A percentile compares a stretch with the other conserved stretches of the same genome.
Conservation (phyloP, 2,888 invertebrate genomes). For the Ptychoptera contaminata region DNA sequence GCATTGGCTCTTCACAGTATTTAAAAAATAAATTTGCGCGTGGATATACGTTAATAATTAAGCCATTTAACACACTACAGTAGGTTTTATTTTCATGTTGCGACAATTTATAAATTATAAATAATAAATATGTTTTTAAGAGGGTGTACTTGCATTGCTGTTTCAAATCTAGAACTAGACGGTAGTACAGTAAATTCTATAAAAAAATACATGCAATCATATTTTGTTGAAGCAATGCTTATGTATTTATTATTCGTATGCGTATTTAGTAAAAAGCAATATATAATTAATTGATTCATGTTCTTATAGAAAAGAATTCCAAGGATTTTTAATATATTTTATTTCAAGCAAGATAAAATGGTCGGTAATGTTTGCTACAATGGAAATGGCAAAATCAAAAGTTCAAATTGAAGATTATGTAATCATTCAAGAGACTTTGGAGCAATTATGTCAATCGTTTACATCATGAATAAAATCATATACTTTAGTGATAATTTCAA, state of each 20-base stretch:
- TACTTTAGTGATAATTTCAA: no score
- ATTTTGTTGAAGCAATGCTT: no score
- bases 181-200: no score
- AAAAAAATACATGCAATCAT: no score
- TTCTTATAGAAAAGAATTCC: slow-evolving; percentile 42
- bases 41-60: slow-evolving; percentile 27
- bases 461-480: no score
- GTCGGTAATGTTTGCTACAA: slow-evolving; percentile 46
- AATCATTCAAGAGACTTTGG: no score
- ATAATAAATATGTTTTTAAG: no score
- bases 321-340: slow-evolving; percentile 47
- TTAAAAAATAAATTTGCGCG: slow-evolving; percentile 53
- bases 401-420: slow-evolving; percentile 59
- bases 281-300: not conserved
- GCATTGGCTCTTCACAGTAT: slow-evolving; percentile 58
- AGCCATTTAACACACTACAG: not conserved
- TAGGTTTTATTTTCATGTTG: not conserved
- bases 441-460: no score
- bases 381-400: slow-evolving; percentile 43
- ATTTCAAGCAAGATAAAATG: slow-evolving; percentile 36
- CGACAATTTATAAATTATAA: no score
- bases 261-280: no score
- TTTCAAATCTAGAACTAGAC: not conserved
- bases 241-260: not conserved
- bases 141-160: no score